Evolutionary conservation across 2,113 vertebrate species (phyloP).

Genomic region (Meles meles): DNA sequence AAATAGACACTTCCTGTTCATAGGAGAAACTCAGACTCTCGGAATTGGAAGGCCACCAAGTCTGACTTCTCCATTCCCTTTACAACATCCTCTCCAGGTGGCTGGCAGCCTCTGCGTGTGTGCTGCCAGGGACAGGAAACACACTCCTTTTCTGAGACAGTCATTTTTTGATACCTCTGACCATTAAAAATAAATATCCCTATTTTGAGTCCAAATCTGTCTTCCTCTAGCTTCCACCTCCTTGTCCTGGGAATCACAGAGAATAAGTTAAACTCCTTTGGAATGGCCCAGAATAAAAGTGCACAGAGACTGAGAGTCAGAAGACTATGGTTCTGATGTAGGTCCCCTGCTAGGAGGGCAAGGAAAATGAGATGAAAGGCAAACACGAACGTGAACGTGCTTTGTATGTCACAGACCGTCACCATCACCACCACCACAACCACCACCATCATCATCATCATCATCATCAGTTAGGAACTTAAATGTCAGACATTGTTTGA

Average conservation of each 20-base stretch:
- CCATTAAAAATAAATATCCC: constrained; percentile 40
- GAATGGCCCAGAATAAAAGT: neutral
- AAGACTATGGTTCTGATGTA: neutral
- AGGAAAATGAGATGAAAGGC: neutral
- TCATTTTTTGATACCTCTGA: neutral
- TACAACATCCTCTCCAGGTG: neutral
- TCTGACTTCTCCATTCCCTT: neutral
- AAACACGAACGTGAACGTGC: neutral
- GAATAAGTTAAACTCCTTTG: neutral
- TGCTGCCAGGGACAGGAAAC: neutral
- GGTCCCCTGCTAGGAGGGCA: neutral
- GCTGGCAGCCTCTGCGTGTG: neutral
- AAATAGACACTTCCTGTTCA: neutral
- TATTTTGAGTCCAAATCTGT: neutral
- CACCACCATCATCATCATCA: neutral
- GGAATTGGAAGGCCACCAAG: neutral
- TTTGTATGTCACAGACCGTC: neutral
- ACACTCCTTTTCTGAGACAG: neutral
- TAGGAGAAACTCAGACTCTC: neutral
- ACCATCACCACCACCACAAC: neutral
- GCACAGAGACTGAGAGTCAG: neutral
- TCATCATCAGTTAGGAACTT: neutral
- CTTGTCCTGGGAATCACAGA: neutral
- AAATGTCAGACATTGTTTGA: neutral
- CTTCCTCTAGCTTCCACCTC: neutral